Evolutionary conservation across 2,888 invertebrate species (phyloP), one percentile per base, ranked within the genome.

Genomic region (Halictus quadricinctus): DNA sequence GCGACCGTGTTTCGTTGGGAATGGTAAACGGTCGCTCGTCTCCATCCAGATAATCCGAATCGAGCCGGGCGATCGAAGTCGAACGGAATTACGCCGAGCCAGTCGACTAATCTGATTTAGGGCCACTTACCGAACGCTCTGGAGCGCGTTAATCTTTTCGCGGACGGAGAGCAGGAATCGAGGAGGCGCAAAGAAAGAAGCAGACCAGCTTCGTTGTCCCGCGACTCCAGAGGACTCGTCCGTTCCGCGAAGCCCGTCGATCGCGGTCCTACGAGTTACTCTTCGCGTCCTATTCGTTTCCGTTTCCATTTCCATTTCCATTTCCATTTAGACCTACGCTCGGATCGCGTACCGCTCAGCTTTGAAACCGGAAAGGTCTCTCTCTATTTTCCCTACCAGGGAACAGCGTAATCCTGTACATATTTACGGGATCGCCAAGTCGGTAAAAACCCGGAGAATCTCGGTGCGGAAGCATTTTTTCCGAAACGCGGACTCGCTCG

Each of bases 41-140:
- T 79, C 83, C 69, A 77, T 74, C 72, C 84, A 70, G 79, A 79
- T 85, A 79, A 84, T 84, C 83, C 76, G 83, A 84, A 76, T 69
- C 36, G 50, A 69, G 84, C 60, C 58, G 73, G 48, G 74, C 66
- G 46, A 79, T 84, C 76, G 75, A 83, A 83, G 79, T 76, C 83
- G 77, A 66, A 76, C 64, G 84, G 84, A 80, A 80, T 85, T 75
- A 77, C 73, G 50, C 36, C 60, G 80, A 64, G 76, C 18, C 43
- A 29, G 54, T 60, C 36, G 73, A 74, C 74, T 84, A 75, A 85
- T 80, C 84, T 66, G 76, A 84, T 85, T 80, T 76, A 66, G 41
- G 48, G 48, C 41, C 73, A 74, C 64, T 84, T 70, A 75, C 50
- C 64, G 50, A 74, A 73, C 25, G 60, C 48, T 76, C 48, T 29